Evolutionary conservation across 2,113 vertebrate species (phyloP), one percentile per base, ranked within the genome.

Genomic region (Podiceps cristatus): DNA sequence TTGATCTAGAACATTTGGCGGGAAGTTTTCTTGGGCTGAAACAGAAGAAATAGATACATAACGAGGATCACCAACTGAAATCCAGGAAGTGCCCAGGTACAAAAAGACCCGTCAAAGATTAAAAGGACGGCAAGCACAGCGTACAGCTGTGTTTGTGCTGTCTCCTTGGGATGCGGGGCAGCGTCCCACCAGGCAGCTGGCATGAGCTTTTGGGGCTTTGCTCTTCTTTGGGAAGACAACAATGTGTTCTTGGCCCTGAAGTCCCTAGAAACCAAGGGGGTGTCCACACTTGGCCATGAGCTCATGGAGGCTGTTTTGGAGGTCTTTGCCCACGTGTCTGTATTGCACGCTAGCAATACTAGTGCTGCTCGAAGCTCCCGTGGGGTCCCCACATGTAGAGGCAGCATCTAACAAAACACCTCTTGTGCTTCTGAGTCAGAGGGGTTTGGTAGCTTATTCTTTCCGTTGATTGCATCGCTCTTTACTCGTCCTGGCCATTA

Each of bases 311-410:
- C 10, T 22, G 6, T 47, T 52, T 59, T 16, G 37, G 33, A 16
- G 23, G 24, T 67, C 10, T 68, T 75, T 79, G 19, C 35, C 40
- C 22, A 2, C 7, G 3, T 62, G 6, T 29, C 33, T 93, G 31
- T 42, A 25, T 8, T 59, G 69, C 18, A 23, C 23, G 5, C 20
- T 7, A 45, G 35, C 35, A 35, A 29, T 9, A 6, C 8, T 14
- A 44, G 18, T 0, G 0, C 66, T 50, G 25, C 58, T 59, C 3
- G 8, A 59, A 68, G 31, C 7, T 82, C 28, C 49, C 0, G 0
- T 13, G 13, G 29, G n/a, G 8, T 49, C 18, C 17, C 31, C 13
- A 56, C 6, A 8, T 5, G 25, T 3, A 56, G 42, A 37, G 33
- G 49, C 15, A 86, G 18, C 27, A 64, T 62, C 47, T 47, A 42